Conservation (phyloP, 2,113 vertebrate species). For the Chionis minor region DNA sequence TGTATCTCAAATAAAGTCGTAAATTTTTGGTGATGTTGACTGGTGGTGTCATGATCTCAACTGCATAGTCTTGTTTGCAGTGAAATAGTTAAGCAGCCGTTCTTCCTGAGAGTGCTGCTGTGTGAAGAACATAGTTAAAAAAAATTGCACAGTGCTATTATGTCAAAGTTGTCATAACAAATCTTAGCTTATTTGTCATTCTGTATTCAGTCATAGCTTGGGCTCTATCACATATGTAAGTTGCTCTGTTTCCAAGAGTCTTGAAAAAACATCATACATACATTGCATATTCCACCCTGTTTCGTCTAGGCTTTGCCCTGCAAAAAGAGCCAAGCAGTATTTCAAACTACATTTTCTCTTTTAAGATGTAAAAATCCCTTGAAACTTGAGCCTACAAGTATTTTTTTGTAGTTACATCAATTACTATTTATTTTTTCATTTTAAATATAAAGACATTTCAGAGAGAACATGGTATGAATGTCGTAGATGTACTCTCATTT, state of each 20-base stretch:
- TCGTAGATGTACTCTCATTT: background rate
- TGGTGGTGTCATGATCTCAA: background rate
- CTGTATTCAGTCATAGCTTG: constrained; percentile 3
- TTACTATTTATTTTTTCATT: background rate
- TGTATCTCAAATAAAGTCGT: background rate
- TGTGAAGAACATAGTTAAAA: background rate
- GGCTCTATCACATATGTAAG: background rate
- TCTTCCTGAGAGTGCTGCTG: background rate
- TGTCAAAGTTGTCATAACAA: constrained; percentile 39
- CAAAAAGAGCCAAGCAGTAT: background rate
- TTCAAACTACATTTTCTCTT: background rate
- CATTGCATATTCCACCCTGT: background rate
- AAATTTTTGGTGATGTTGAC: background rate
- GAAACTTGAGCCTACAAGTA: background rate
- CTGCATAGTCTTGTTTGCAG: background rate
- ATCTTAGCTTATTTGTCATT: constrained; percentile 7
- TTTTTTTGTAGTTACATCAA: background rate
- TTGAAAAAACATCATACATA: background rate
- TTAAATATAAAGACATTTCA: background rate
- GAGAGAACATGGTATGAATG: background rate
- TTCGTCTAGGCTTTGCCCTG: background rate
- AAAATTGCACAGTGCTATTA: background rate
- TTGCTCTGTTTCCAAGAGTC: constrained; percentile 19
- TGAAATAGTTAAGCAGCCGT: background rate
- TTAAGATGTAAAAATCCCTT: background rate